These are phyloP conservation scores for Heteractis magnifica DNA, from an alignment of 92 coral and sea anemone species.

Conservation along the genomic window DNA sequence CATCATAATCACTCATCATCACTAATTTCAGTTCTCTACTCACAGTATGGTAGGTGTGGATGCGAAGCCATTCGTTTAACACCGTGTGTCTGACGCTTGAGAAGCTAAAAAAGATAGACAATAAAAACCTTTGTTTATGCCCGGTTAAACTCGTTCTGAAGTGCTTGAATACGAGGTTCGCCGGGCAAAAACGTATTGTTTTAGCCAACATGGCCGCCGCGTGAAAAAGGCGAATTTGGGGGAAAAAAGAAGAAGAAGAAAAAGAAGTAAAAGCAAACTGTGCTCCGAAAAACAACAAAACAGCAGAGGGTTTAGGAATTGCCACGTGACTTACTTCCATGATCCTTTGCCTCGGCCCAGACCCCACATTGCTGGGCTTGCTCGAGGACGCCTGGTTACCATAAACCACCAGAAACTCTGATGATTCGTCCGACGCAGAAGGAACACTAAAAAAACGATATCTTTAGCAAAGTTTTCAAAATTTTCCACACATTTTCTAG, in stretches of 20 bases:
- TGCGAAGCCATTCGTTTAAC: slow-evolving; percentile 93
- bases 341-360: slow-evolving; percentile 44
- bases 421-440: slow-evolving; percentile 26
- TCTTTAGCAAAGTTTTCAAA: not conserved
- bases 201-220: not conserved
- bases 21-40: slow-evolving; percentile 31
- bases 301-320: not conserved
- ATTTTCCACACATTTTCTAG: not conserved
- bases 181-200: too few species aligned
- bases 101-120: slow-evolving; percentile 52
- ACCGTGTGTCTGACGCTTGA: slow-evolving; percentile 79
- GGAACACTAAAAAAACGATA: not conserved
- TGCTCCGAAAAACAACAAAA: not conserved
- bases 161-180: too few species aligned
- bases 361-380: slow-evolving; percentile 22
- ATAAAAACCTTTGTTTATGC: not conserved
- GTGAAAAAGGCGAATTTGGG: not conserved
- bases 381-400: slow-evolving; percentile 38
- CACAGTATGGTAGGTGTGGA: slow-evolving; percentile 95
- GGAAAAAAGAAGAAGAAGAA: not conserved
- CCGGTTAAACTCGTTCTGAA: too few species aligned
- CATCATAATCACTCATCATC: not conserved
- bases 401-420: slow-evolving; percentile 39
- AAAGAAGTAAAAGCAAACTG: not conserved
- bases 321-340: slow-evolving; percentile 26